Base-by-base conservation (phyloP, 2,888 invertebrate genomes). In the Pandemis corylana region DNA sequence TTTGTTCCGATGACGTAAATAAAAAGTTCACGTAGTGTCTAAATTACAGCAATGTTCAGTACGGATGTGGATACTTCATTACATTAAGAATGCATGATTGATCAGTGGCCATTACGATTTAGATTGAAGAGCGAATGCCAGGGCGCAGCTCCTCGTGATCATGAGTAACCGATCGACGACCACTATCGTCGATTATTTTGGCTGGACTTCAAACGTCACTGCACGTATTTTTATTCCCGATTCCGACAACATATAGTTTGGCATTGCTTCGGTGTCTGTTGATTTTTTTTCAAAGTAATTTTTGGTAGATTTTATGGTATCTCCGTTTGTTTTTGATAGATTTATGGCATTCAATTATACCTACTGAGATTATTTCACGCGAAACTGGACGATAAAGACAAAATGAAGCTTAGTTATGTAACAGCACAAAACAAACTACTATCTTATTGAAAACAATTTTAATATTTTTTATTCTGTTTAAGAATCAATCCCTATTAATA, bases 171-270 rank as follows among this genome's bases (percentile, higher is more conserved):
- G 44, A 82, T 83, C 82, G 79, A 84, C 84, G 79, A 81, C 80
- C 81, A 80, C 81, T 81, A 79, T 79, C 77, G 76, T 74, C 79
- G 76, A 80, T 79, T 77, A 77, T 77, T 85, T 92, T 93, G 93
- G 93, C 93, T 81, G 77, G 80, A 84, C 82, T 86, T 90, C 91
- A 92, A 92, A 89, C 88, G 84, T 86, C 86, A 86, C 79, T 78
- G 76, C 77, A 78, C 80, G 81, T 89, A 89, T 89, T 90, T 90
- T 87, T 90, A 89, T 88, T 79, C 82, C 80, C 72, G 76, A 82
- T 81, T 81, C 80, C 80, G 78, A 80, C 79, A 79, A 78, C 74
- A 76, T 66, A 75, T 79, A 76, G 76, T 80, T 82, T 83, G 82
- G 82, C 83, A 80, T 79, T 79, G 79, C 74, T 78, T 76, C 76